Conservation (phyloP, 2,888 invertebrate genomes). For the Euzophera pinguis region DNA sequence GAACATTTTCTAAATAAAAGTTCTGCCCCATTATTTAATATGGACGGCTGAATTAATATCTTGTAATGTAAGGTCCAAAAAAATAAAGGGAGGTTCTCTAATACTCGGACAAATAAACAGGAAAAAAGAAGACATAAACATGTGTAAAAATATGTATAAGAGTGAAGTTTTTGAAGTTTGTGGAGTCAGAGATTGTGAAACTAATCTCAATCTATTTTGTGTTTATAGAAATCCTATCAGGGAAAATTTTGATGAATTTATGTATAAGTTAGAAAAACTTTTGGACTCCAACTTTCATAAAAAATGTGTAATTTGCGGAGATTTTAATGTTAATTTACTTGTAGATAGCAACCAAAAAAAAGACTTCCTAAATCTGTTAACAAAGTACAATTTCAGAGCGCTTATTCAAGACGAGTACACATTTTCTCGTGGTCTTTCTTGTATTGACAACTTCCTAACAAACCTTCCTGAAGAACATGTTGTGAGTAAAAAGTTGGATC, state of each 20-base stretch:
- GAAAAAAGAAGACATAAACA: background rate
- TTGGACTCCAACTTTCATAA: background rate
- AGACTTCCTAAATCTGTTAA: background rate
- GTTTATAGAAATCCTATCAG: background rate
- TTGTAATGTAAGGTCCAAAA: background rate
- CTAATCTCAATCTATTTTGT: background rate
- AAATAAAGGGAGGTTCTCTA: background rate
- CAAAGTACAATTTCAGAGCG: background rate
- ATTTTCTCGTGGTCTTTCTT: background rate
- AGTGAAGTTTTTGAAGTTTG: background rate
- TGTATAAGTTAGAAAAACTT: background rate
- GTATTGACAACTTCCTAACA: background rate
- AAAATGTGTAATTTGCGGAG: constrained; percentile 1
- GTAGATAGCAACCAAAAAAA: background rate
- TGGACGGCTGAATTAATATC: background rate
- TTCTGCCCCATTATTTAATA: background rate
- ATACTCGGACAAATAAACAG: background rate
- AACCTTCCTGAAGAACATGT: background rate
- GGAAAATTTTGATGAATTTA: background rate
- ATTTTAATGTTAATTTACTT: no score
- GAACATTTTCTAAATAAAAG: constrained; percentile 2
- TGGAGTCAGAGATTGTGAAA: background rate
- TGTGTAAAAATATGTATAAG: background rate
- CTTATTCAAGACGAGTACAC: background rate
- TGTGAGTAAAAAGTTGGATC: background rate